Evolutionary conservation across 2,113 vertebrate genomes (phyloP).

Genomic region (Macroglossus sobrinus): DNA sequence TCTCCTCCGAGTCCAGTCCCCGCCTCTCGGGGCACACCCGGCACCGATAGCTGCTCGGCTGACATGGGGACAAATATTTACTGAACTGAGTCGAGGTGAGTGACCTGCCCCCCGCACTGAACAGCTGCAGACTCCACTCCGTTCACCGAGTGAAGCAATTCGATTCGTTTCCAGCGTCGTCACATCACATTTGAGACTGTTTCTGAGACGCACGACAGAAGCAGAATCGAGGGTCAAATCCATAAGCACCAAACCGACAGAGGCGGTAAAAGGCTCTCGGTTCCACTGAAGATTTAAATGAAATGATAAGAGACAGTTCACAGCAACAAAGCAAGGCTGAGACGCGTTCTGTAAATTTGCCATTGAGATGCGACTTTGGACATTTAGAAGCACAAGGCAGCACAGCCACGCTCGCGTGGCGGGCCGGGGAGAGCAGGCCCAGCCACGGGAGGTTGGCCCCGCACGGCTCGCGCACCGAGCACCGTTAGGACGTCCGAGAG

Average conservation of each 20-base stretch:
- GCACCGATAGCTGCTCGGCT: rapidly evolving
- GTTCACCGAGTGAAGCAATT: background rate
- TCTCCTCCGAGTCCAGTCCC: background rate
- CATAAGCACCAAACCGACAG: background rate
- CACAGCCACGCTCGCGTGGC: background rate
- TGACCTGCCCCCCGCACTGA: background rate
- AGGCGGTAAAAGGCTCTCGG: rapidly evolving
- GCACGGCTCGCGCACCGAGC: too few relatives aligned
- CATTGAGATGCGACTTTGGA: background rate
- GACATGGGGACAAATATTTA: rapidly evolving
- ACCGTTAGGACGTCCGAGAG: too few relatives aligned
- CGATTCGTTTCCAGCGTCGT: background rate
- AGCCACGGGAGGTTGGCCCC: too few relatives aligned
- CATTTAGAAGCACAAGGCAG: too few relatives aligned
- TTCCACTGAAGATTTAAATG: too few relatives aligned
- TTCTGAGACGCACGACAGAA: background rate
- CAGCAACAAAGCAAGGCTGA: background rate
- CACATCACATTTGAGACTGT: background rate
- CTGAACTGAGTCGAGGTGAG: background rate
- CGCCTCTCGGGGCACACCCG: rapidly evolving
- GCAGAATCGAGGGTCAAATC: background rate
- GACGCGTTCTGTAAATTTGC: background rate
- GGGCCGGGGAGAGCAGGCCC: too few relatives aligned
- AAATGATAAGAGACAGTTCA: background rate
- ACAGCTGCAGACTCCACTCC: background rate